phyloP scores from a whole-genome alignment of 2,113 vertebrate species.

The Apodemus sylvaticus region DNA sequence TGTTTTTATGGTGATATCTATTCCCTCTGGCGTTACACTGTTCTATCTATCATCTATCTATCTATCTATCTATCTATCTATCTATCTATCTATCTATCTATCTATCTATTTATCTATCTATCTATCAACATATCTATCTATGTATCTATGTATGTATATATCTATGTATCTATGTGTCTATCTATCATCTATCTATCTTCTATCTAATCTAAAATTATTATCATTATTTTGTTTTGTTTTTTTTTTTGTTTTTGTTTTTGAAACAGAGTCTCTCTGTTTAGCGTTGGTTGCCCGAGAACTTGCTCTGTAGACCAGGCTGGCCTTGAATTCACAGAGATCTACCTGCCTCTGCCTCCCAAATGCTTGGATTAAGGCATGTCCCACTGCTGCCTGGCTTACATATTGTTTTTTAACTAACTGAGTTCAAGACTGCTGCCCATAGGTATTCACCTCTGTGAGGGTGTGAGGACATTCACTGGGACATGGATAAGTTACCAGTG shows the following conservation, averaged over 20 bases:
- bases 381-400: background rate
- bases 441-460: background rate
- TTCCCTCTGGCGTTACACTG: background rate
- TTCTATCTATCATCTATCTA: background rate
- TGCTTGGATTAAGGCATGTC: background rate
- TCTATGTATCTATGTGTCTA: too few species aligned
- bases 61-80: background rate
- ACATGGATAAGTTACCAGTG: background rate
- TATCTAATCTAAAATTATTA: too few species aligned
- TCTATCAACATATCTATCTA: background rate
- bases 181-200: background rate
- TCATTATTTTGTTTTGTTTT: too few species aligned
- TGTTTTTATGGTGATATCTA: background rate
- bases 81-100: background rate
- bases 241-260: too few species aligned
- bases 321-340: too few species aligned
- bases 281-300: too few species aligned
- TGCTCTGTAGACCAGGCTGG: too few species aligned
- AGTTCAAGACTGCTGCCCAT: background rate
- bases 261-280: too few species aligned
- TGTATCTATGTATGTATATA: too few species aligned
- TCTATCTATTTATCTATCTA: background rate
- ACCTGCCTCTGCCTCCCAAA: background rate
- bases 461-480: background rate
- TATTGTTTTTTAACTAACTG: background rate